phyloP scores from a whole-genome alignment of 64 coral and sea anemone species.

The Orbicella faveolata region DNA sequence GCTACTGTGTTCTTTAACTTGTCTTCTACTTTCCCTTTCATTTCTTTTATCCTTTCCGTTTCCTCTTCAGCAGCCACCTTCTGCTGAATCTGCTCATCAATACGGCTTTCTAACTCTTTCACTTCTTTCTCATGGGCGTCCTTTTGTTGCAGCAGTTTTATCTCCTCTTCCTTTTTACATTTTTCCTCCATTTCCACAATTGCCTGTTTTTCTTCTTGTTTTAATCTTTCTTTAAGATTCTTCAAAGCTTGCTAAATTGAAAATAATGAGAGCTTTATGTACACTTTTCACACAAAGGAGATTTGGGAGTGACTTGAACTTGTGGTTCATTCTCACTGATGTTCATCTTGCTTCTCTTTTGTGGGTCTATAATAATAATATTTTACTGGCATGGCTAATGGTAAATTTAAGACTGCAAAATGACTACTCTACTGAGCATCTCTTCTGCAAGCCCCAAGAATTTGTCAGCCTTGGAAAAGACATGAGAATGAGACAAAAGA shows the following conservation, averaged over 20 bases:
- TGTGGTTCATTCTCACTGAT: too few species aligned
- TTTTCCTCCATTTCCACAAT: constrained; percentile 67
- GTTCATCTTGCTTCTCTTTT: too few species aligned
- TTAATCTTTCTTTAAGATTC: constrained; percentile 66
- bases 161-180: constrained; percentile 67
- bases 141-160: constrained; percentile 31
- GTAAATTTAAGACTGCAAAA: too few species aligned
- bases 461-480: too few species aligned
- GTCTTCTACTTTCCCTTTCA: constrained; percentile 59
- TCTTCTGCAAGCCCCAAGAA: too few species aligned
- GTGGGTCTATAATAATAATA: too few species aligned
- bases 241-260: constrained; percentile 71
- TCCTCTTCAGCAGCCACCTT: constrained; percentile 45
- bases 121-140: constrained; percentile 50
- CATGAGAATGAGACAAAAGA: too few species aligned
- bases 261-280: neutral
- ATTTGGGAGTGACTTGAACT: too few species aligned
- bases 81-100: constrained; percentile 38
- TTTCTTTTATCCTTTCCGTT: constrained; percentile 40
- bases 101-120: constrained; percentile 58
- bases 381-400: too few species aligned
- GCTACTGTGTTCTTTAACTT: constrained; percentile 61
- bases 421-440: too few species aligned
- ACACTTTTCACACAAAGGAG: neutral
- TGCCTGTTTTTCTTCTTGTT: constrained; percentile 55